These are phyloP conservation scores for Actinemys pallida DNA, from an alignment of 2,113 vertebrate genomes.

Conservation along the genomic window DNA sequence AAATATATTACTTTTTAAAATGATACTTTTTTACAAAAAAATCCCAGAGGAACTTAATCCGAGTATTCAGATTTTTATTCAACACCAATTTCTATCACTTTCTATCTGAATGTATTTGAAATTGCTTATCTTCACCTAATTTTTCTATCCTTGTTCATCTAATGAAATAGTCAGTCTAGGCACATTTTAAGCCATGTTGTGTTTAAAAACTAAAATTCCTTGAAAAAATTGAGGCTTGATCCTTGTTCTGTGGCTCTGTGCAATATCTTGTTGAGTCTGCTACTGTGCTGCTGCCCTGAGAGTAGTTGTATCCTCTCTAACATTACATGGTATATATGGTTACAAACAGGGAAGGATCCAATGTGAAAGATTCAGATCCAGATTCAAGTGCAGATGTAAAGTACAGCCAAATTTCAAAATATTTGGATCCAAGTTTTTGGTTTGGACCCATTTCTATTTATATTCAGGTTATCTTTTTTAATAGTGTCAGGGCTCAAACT, in stretches of 20 bases:
- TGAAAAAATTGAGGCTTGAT: neutral
- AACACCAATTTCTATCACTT: neutral
- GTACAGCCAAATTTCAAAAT: neutral
- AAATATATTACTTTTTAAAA: conserved; percentile 66
- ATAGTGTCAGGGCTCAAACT: conserved; percentile 4
- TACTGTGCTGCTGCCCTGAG: neutral
- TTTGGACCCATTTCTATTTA: conserved; percentile 16
- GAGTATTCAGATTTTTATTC: neutral
- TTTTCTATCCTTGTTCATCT: neutral
- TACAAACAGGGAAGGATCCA: neutral
- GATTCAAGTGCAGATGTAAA: neutral
- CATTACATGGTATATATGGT: neutral
- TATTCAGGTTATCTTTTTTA: neutral
- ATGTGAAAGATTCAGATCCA: neutral
- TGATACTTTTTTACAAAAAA: conserved; percentile 42
- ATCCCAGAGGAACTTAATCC: conserved; percentile 18
- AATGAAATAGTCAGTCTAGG: neutral
- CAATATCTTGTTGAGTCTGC: neutral
- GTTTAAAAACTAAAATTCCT: neutral
- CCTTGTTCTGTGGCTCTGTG: neutral
- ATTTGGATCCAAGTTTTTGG: neutral
- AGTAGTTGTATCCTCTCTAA: neutral
- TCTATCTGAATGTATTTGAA: neutral
- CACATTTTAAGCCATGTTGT: neutral
- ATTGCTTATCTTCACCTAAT: neutral